Base-by-base conservation (phyloP, 2,113 vertebrate species). In the Pseudorasbora parva region DNA sequence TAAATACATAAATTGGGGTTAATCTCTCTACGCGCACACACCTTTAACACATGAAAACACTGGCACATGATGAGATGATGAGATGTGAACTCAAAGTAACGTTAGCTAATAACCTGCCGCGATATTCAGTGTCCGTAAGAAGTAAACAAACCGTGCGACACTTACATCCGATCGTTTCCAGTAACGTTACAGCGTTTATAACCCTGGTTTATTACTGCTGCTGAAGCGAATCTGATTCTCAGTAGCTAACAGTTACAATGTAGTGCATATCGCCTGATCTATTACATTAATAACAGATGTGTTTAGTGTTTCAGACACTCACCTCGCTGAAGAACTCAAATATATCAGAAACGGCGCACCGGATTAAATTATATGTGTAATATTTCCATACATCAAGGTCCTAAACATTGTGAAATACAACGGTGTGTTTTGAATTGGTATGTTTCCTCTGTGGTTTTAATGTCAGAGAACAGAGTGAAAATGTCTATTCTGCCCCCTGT, bases 351-450 rank as follows among this genome's bases (percentile, higher is more conserved):
- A 66, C 59, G 27, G 17, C 15, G 25, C 10, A 47, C 33, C 3
- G 25, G 2, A 30, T 79, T 4, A 49, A 66, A 79, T 47, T 10
- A 60, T 33, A 66, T 27, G 9, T 62, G 0, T 51, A 49, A 30
- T 33, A n/a, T 66, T 49, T 49, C 5, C 43, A 79, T 49, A 49
- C 17, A 47, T 30, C 23, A 30, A 27, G 14, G 14, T 49, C 15
- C 17, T 23, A 49, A 66, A 79, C 59, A 64, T 64, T 8, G 17
- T 30, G 78, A 79, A 51, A 66, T 49, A 27, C 30, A 64, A 79
- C 59, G 9, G 59, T 66, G 11, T 79, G 43, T 72, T 60, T 78
- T 78, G 56, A 62, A 27, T 30, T 21, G 77, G 5, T 21, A 2
- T 6, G 3, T 49, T 79, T 79, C 78, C 19, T 79, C 78, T 79